Conservation (phyloP, 2,888 invertebrate species). For the Gasteruption jaculator region DNA sequence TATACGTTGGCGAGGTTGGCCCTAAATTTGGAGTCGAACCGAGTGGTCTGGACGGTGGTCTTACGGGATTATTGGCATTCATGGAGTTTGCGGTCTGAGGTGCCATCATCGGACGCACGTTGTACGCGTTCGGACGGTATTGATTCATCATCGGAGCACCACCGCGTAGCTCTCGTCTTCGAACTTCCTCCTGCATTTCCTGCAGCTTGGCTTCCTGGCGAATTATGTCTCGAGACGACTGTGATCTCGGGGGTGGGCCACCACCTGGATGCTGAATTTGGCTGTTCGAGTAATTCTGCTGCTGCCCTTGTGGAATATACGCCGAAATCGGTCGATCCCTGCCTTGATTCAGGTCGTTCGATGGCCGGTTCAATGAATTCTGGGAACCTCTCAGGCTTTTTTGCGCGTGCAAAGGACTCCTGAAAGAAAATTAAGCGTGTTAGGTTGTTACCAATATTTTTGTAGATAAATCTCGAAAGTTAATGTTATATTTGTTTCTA, state of each 20-base stretch:
- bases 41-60: constrained; percentile 38
- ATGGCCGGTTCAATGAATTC: constrained; percentile 56
- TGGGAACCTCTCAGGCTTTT: constrained; percentile 58
- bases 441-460: too few species aligned
- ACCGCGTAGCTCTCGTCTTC: constrained; percentile 54
- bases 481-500: too few species aligned
- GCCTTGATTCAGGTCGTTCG: constrained; percentile 46
- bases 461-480: too few species aligned
- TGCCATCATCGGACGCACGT: constrained; percentile 33
- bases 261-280: constrained; percentile 36
- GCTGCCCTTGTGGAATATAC: constrained; percentile 48
- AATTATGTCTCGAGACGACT: constrained; percentile 54
- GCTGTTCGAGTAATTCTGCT: constrained; percentile 30
- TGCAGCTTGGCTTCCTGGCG: constrained; percentile 64
- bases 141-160: constrained; percentile 33
- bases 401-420: constrained; percentile 44
- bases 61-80: constrained; percentile 16
- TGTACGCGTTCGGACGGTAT: constrained; percentile 36
- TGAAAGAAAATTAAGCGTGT: constrained; percentile 26
- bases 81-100: constrained; percentile 34
- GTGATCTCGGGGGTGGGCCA: constrained; percentile 47
- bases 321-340: constrained; percentile 60
- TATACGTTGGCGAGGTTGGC: constrained; percentile 34
- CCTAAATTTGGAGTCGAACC: constrained; percentile 43
- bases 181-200: constrained; percentile 79